Evolutionary conservation across 2,113 vertebrate genomes (phyloP).

Genomic region (Pithys albifrons): DNA sequence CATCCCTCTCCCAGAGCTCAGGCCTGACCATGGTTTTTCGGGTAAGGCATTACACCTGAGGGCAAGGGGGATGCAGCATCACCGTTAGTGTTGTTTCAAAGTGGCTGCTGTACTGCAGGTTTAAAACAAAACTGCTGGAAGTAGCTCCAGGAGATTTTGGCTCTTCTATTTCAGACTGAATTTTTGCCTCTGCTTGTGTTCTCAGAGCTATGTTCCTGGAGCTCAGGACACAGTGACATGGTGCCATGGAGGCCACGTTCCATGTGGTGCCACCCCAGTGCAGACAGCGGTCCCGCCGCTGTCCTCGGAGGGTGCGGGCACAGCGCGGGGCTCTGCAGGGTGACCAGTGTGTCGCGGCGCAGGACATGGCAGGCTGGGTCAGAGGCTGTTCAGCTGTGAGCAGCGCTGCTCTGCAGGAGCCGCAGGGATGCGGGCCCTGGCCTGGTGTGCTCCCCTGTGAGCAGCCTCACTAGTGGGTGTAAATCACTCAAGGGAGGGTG

Average conservation of each 20-base stretch:
- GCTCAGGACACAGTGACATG: neutral
- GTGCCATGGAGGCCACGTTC: neutral
- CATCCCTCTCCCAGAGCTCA: neutral
- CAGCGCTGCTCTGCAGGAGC: neutral
- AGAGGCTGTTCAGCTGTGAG: neutral
- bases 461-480: neutral
- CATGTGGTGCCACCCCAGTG: no score
- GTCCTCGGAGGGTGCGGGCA: neutral
- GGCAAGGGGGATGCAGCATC: accelerated
- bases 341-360: neutral
- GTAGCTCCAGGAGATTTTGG: neutral
- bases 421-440: neutral
- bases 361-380: no score
- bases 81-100: accelerated
- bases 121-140: neutral
- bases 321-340: neutral
- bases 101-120: neutral
- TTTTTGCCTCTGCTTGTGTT: neutral
- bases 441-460: neutral
- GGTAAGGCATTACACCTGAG: neutral
- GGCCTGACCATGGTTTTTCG: neutral
- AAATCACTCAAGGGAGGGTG: neutral
- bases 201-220: neutral
- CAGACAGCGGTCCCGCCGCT: no score
- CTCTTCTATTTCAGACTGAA: neutral